Evolutionary conservation across 2,797 vertebrate genomes (phyloP).

Genomic region (Cyclopterus lumpus): DNA sequence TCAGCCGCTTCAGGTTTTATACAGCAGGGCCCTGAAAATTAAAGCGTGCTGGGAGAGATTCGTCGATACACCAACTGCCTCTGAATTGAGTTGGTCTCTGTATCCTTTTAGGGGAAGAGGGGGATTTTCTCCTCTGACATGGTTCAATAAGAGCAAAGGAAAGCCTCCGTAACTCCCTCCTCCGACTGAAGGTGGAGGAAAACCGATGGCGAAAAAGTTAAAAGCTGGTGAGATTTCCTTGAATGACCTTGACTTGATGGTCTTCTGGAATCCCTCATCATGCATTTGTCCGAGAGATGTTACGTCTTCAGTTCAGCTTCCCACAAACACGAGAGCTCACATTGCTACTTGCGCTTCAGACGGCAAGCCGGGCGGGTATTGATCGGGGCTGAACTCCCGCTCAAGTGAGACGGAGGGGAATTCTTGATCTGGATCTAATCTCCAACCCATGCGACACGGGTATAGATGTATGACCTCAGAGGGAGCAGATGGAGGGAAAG

Average conservation of each 20-base stretch:
- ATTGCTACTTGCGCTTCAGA: neutral
- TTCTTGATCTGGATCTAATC: slow-evolving; percentile 2
- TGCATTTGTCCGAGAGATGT: slow-evolving; percentile 4
- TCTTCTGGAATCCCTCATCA: slow-evolving; percentile 10
- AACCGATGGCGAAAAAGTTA: neutral
- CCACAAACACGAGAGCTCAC: slow-evolving; percentile 13
- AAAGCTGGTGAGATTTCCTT: neutral
- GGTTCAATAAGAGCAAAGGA: slow-evolving; percentile 50
- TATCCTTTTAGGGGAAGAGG: slow-evolving; percentile 49
- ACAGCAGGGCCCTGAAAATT: slow-evolving; percentile 32
- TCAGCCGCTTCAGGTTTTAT: slow-evolving; percentile 30
- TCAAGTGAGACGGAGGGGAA: neutral
- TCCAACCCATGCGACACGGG: neutral
- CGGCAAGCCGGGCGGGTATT: slow-evolving; percentile 18
- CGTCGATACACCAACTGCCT: slow-evolving; percentile 48
- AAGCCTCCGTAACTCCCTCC: slow-evolving; percentile 28
- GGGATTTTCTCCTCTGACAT: slow-evolving; percentile 45
- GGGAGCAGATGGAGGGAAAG: slow-evolving; percentile 19
- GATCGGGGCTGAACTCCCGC: slow-evolving; percentile 22
- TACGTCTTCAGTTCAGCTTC: neutral
- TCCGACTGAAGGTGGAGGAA: neutral
- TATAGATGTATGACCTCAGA: slow-evolving; percentile 13
- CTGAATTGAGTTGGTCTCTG: slow-evolving; percentile 62
- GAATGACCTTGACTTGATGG: slow-evolving; percentile 5
- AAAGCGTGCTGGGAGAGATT: slow-evolving; percentile 42